A percentile compares a stretch with the other conserved stretches of the same genome.
phyloP scores from a whole-genome alignment of 2,888 invertebrate species.

The Diarsia dahlii region DNA sequence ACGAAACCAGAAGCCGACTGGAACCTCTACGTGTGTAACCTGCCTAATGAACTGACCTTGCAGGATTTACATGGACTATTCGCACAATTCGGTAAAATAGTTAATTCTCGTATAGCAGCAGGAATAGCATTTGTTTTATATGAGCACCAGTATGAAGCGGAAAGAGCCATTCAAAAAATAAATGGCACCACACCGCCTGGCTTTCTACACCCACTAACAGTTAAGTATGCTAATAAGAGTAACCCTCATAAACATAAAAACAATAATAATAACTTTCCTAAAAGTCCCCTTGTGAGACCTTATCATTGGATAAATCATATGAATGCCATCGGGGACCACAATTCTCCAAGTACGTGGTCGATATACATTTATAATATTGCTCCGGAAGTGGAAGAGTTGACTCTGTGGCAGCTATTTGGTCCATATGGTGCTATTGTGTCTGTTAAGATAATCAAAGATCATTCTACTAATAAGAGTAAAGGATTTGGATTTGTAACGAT shows the following conservation, averaged over 20 bases:
- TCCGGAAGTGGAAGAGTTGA: slow-evolving; percentile 89
- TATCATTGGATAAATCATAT: slow-evolving; percentile 90
- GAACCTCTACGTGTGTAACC: slow-evolving; percentile 91
- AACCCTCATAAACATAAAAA: slow-evolving; percentile 89
- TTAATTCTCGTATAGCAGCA: slow-evolving; percentile 90
- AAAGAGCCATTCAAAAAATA: slow-evolving; percentile 88
- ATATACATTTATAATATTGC: slow-evolving; percentile 90
- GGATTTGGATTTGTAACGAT: slow-evolving; percentile 90
- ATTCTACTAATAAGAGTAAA: slow-evolving; percentile 90
- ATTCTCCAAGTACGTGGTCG: slow-evolving; percentile 89
- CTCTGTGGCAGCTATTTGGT: slow-evolving; percentile 89
- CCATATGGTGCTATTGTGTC: slow-evolving; percentile 91
- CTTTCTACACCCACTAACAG: slow-evolving; percentile 90
- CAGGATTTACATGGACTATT: slow-evolving; percentile 90
- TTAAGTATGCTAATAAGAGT: slow-evolving; percentile 91
- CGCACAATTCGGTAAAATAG: slow-evolving; percentile 91
- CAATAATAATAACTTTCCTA: slow-evolving; percentile 88
- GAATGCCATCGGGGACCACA: slow-evolving; percentile 88
- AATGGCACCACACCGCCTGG: slow-evolving; percentile 89
- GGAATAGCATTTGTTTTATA: slow-evolving; percentile 90
- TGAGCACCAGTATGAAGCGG: slow-evolving; percentile 89
- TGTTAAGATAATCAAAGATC: slow-evolving; percentile 90
- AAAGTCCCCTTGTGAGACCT: slow-evolving; percentile 86
- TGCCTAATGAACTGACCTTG: slow-evolving; percentile 90
- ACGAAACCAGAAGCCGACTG: slow-evolving; percentile 90